phyloP scores from a whole-genome alignment of 2,797 vertebrate species.

The Sebastes umbrosus region DNA sequence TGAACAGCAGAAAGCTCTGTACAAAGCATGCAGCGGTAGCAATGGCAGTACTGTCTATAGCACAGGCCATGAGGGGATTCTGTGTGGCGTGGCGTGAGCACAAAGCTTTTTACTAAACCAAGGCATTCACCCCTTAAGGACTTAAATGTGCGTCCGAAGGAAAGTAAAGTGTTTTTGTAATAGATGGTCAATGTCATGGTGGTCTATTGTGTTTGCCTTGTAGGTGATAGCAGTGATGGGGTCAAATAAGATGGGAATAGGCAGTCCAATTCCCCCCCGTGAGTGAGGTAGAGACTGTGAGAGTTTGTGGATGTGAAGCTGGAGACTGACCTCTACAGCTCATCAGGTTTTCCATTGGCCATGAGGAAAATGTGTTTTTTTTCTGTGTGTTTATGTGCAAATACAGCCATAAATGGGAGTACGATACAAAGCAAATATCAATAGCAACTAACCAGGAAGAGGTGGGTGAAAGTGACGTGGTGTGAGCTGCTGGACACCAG shows the following conservation, averaged over 20 bases:
- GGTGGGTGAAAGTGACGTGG: not conserved
- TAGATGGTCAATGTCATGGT: conserved; percentile 56
- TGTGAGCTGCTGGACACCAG: not conserved
- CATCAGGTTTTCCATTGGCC: conserved; percentile 37
- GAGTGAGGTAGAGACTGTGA: conserved; percentile 19
- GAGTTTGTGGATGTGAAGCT: conserved; percentile 52
- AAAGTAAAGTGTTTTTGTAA: conserved; percentile 45
- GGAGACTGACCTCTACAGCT: conserved; percentile 52
- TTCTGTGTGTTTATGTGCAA: not conserved
- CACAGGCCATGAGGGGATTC: not conserved
- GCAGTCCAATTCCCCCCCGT: conserved; percentile 57
- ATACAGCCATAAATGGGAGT: not conserved
- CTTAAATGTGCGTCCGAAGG: conserved; percentile 19
- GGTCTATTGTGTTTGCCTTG: conserved; percentile 57
- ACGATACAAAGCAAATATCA: not conserved
- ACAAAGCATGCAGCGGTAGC: not conserved
- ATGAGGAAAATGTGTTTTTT: not conserved
- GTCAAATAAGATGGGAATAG: conserved; percentile 65
- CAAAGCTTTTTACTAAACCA: conserved; percentile 23
- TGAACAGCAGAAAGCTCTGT: not conserved
- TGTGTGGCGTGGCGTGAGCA: not conserved
- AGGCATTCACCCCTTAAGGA: conserved; percentile 25
- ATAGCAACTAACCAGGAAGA: not conserved
- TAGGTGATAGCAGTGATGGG: conserved; percentile 56
- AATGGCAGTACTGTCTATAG: not conserved